These are phyloP conservation scores for Callospermophilus lateralis DNA, from an alignment of 2,113 vertebrate species.

Conservation along the genomic window DNA sequence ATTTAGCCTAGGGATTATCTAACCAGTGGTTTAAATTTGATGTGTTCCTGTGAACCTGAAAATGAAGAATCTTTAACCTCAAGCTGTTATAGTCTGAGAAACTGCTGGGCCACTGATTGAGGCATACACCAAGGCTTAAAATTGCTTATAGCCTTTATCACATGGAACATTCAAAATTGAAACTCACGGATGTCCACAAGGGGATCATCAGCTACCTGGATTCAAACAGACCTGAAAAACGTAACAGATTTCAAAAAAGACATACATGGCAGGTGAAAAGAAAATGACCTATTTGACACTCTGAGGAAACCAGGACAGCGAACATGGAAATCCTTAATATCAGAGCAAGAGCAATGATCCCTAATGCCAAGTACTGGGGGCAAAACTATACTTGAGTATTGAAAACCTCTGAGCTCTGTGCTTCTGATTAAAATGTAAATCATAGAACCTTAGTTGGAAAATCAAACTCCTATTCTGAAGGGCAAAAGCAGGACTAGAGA, in stretches of 20 bases:
- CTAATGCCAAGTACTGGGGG: background rate
- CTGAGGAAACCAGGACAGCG: background rate
- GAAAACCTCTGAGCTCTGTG: background rate
- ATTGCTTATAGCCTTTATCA: constrained; percentile 39
- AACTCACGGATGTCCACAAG: background rate
- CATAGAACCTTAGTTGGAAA: background rate
- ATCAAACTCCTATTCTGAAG: background rate
- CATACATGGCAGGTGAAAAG: background rate
- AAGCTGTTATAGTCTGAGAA: constrained; percentile 62
- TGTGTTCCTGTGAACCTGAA: constrained; percentile 74
- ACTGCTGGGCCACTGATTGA: constrained; percentile 76
- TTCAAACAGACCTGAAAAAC: background rate
- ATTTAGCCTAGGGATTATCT: constrained; percentile 46
- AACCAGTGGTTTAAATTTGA: constrained; percentile 50
- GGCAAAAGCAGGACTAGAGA: background rate
- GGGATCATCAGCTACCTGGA: background rate
- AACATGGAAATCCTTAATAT: too few species aligned
- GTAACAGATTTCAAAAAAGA: background rate
- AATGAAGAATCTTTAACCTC: constrained; percentile 76
- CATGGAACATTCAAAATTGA: constrained; percentile 38
- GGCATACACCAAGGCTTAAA: constrained; percentile 27
- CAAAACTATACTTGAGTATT: background rate
- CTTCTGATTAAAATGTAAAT: background rate
- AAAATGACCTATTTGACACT: background rate
- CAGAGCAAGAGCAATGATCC: background rate